A percentile compares a stretch with the other conserved stretches of the same genome.
These are phyloP conservation scores for Tokudaia muenninki DNA, from an alignment of 2,797 vertebrate species.

Conservation along the genomic window DNA sequence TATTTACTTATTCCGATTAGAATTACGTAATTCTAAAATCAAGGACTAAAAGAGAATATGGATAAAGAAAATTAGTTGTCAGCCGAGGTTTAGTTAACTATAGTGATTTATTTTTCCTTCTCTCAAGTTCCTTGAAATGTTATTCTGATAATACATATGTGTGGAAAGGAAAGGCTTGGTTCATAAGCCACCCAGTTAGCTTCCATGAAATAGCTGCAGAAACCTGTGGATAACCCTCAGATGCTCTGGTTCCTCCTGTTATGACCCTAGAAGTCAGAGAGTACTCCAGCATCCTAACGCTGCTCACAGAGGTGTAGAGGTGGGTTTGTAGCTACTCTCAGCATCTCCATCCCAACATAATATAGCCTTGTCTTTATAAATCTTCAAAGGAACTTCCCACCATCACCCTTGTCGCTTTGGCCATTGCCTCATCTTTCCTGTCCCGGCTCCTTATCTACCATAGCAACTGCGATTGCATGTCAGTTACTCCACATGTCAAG, in stretches of 20 bases:
- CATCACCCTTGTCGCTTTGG: background rate
- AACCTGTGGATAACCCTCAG: background rate
- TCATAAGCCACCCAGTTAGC: background rate
- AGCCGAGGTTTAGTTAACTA: constrained; percentile 42
- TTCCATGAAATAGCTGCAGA: background rate
- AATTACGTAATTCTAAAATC: constrained; percentile 33
- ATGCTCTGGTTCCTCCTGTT: background rate
- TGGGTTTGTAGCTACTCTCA: background rate
- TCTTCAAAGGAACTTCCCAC: background rate
- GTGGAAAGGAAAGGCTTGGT: constrained; percentile 45
- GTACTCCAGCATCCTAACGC: background rate
- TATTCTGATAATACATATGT: constrained; percentile 61
- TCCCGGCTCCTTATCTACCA: background rate
- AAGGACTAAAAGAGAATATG: background rate
- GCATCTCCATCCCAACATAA: background rate
- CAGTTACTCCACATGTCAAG: background rate
- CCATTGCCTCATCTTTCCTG: background rate
- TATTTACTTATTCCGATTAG: constrained; percentile 51
- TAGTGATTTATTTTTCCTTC: constrained; percentile 56
- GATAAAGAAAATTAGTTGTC: constrained; percentile 58
- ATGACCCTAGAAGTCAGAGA: background rate
- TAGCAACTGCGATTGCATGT: background rate
- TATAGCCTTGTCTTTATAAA: background rate
- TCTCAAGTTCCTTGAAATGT: constrained; percentile 44
- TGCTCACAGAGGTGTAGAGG: background rate